Percentiles rank a stretch among this genome's conserved stretches.
phyloP scores from a whole-genome alignment of 2,113 vertebrate genomes.

The Xerus inauris region DNA sequence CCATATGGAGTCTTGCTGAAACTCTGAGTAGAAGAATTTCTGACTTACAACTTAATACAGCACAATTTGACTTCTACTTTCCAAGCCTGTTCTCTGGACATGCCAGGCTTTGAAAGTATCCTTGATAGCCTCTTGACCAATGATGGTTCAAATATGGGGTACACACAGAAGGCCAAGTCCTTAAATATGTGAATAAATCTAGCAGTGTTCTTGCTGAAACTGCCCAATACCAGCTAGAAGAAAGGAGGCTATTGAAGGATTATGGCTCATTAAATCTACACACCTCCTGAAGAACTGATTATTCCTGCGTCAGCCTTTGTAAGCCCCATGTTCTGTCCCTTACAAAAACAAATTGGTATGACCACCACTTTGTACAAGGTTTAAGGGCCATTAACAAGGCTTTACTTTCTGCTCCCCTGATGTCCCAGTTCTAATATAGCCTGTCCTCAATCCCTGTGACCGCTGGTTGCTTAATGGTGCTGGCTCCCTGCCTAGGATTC shows the following conservation, averaged over 20 bases:
- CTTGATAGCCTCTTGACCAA: not conserved
- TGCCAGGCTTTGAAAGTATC: not conserved
- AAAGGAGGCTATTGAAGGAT: not conserved
- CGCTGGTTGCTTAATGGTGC: not conserved
- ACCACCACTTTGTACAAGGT: not conserved
- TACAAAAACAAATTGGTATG: not conserved
- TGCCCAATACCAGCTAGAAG: not conserved
- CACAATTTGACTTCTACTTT: not conserved
- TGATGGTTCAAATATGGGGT: not conserved
- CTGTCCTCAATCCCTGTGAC: not conserved
- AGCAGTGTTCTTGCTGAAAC: not conserved
- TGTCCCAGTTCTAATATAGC: not conserved
- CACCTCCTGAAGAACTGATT: not conserved
- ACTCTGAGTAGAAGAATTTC: not conserved
- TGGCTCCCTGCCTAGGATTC: not conserved
- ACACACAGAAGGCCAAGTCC: not conserved
- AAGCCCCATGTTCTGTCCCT: not conserved
- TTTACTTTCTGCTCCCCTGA: not conserved
- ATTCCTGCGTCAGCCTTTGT: not conserved
- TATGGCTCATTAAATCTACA: not conserved
- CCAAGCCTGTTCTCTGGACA: not conserved
- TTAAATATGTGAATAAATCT: not conserved
- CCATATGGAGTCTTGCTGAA: not conserved
- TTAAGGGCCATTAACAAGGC: not conserved
- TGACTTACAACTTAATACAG: not conserved